These are phyloP conservation scores for Zaprionus capensis DNA, from an alignment of 1,140 invertebrate species.

Conservation along the genomic window DNA sequence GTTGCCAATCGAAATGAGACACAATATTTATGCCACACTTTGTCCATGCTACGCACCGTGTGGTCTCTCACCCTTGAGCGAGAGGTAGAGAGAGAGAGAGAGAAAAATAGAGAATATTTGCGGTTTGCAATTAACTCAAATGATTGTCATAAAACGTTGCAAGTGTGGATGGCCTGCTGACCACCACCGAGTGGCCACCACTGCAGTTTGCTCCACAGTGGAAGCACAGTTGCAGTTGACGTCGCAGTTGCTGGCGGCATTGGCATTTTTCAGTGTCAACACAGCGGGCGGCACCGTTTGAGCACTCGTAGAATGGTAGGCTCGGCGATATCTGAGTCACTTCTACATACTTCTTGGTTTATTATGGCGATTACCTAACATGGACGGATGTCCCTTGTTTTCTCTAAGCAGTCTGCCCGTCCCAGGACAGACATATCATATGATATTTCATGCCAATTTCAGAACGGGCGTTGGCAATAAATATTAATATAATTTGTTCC, in stretches of 20 bases:
- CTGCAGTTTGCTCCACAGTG: neutral
- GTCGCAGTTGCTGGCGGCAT: conserved; percentile 22
- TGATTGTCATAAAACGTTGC: conserved; percentile 80
- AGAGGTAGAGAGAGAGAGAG: conserved; percentile 2
- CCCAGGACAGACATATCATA: neutral
- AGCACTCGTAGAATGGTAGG: conserved; percentile 31
- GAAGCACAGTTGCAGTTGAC: neutral
- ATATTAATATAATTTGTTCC: conserved; percentile 1
- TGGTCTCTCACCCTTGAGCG: conserved; percentile 43
- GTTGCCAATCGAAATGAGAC: conserved; percentile 67
- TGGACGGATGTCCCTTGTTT: conserved; percentile 12
- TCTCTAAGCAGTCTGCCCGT: neutral
- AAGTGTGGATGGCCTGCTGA: conserved; percentile 37
- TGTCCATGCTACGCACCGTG: conserved; percentile 42
- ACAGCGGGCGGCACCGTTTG: conserved; percentile 73
- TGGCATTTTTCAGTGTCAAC: conserved; percentile 77
- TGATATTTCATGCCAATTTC: neutral
- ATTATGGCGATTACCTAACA: conserved; percentile 69
- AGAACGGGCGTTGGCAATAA: conserved; percentile 4
- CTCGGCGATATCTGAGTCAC: conserved; percentile 55
- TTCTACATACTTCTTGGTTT: conserved; percentile 47
- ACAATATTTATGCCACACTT: conserved; percentile 76
- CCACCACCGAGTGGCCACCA: conserved; percentile 42
- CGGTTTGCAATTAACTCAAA: conserved; percentile 79
- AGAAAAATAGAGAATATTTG: conserved; percentile 17